These are phyloP conservation scores for Drosophila oshimai DNA, from an alignment of 1,140 invertebrate species.

Conservation along the genomic window DNA sequence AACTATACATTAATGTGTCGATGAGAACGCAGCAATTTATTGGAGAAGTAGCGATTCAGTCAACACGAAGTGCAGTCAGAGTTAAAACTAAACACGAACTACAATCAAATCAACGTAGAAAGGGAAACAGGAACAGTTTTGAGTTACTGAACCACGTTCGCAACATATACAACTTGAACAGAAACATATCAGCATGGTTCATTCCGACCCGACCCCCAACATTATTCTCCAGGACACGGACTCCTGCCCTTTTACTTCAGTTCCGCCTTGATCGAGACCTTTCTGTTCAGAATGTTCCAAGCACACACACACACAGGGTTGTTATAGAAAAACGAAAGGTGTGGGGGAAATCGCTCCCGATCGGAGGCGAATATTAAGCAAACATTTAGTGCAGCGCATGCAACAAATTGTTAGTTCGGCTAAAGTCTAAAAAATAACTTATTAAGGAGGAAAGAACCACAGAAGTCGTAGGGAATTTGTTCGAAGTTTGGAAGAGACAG, in stretches of 20 bases:
- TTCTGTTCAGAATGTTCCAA: background rate
- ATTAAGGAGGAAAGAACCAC: conserved; percentile 10
- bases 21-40: conserved; percentile 2
- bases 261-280: background rate
- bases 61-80: conserved; percentile 3
- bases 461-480: conserved; percentile 53
- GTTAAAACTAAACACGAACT: conserved; percentile 27
- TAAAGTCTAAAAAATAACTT: conserved; percentile 11
- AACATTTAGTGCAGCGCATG: conserved; percentile 4
- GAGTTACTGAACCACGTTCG: conserved; percentile 29
- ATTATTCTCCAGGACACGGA: background rate
- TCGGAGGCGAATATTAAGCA: background rate
- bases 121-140: conserved; percentile 8
- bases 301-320: conserved; percentile 8
- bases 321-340: background rate
- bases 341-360: background rate
- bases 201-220: conserved; percentile 43
- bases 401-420: conserved; percentile 35
- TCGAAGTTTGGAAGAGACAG: conserved; percentile 55
- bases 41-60: conserved; percentile 32
- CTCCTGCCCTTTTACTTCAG: background rate
- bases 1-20: conserved; percentile 31
- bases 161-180: conserved; percentile 59
- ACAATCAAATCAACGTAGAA: conserved; percentile 23
- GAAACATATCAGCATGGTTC: conserved; percentile 75